Evolutionary conservation across 2,888 invertebrate genomes (phyloP), one percentile per base, ranked within the genome.

Genomic region (Macrostomum cliftonense): DNA sequence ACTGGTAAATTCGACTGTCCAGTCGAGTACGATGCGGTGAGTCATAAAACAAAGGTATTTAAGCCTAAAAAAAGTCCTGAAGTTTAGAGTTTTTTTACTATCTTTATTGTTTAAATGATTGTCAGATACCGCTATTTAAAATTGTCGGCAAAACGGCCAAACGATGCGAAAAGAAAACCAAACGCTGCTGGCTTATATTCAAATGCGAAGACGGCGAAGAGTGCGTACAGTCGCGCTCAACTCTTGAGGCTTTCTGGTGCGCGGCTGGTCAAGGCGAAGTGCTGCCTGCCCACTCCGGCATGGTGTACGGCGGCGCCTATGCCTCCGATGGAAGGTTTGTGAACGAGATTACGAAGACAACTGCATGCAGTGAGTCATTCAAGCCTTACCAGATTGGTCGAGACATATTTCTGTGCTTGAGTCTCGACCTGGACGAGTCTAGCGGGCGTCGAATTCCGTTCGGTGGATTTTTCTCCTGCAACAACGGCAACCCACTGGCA

Each of bases 401-500:
- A 4, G 55, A 57, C 28, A 50, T 61, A n/a, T 43, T 49, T 5
- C 50, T 63, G n/a, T 63, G 63, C 48, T 57, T 61, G 38, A 60
- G 61, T 46, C 62, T 61, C 43, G 62, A 62, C 21, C 58, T 56
- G 42, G 61, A 61, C 48, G 48, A 58, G 14, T 59, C 57, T 1
- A 52, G 38, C 12, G 36, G 47, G 9, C 54, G 55, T 39, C 55
- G 60, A 0, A 45, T 62, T 0, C 61, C 61, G 2, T 62, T 63
- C 49, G 61, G 58, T 39, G 63, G 63, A 0, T 60, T 63, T 51
- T 59, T 56, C 49, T 60, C 59, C 46, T 62, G 63, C 45, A 49
- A 52, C 20, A 19, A 56, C 9, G 61, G 59, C 1, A 61, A 62
- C 45, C 61, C 60, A 7, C 28, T 28, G 28, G 28, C 28, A 4